These are phyloP conservation scores for Aphelinus certus DNA, from an alignment of 1,140 invertebrate species.

Conservation along the genomic window DNA sequence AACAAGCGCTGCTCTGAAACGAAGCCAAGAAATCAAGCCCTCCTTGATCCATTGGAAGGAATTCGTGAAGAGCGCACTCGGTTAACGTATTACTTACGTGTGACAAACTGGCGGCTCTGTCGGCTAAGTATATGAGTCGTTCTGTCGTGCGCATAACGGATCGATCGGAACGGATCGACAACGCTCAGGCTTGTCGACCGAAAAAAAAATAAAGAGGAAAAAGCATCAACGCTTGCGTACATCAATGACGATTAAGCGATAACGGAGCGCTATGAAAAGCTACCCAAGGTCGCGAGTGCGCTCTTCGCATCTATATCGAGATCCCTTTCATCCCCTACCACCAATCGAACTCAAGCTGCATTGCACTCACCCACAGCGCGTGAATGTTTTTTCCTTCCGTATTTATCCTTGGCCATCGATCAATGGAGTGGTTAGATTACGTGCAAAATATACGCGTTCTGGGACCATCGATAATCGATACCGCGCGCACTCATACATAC, in stretches of 20 bases:
- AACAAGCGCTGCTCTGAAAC: too few species aligned
- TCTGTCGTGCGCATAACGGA: too few species aligned
- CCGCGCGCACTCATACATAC: not conserved
- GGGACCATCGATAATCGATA: slow-evolving; percentile 26
- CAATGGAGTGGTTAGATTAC: slow-evolving; percentile 4
- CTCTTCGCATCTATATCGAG: too few species aligned
- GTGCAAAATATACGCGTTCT: slow-evolving; percentile 15
- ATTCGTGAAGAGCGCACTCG: not conserved
- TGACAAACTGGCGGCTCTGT: not conserved
- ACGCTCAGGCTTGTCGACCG: too few species aligned
- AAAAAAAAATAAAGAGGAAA: too few species aligned
- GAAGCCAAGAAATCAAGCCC: not conserved
- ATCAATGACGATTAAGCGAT: too few species aligned
- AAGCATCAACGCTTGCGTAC: too few species aligned
- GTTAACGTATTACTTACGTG: not conserved
- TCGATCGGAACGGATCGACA: too few species aligned
- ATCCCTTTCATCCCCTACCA: not conserved
- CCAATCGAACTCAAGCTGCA: not conserved
- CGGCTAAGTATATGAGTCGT: too few species aligned
- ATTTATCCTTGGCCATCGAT: not conserved
- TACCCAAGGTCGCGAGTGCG: too few species aligned
- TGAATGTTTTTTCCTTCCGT: not conserved
- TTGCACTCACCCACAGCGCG: not conserved
- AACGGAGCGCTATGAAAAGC: too few species aligned
- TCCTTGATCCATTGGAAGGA: not conserved